Evolutionary conservation across 2,888 invertebrate species (phyloP).

Genomic region (Campopleginae sp.): DNA sequence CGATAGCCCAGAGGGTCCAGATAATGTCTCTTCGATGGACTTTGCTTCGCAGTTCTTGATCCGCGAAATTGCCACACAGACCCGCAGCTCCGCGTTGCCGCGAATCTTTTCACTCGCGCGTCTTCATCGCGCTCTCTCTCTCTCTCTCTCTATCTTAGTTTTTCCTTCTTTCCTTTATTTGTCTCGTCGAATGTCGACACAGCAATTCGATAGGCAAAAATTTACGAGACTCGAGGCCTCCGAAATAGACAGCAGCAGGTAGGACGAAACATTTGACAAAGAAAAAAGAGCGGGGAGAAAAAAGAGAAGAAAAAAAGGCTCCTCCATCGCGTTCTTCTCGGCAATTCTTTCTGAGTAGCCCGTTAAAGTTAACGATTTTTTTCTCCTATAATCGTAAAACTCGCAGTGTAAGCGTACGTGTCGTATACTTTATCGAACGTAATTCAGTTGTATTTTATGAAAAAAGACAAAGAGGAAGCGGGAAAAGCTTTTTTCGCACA

Average conservation of each 20-base stretch:
- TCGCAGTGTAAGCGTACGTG: conserved; percentile 23
- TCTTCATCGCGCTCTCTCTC: not conserved
- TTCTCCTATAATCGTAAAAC: conserved; percentile 62
- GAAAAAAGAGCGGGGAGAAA: not conserved
- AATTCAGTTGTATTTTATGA: not conserved
- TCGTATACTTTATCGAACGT: conserved; percentile 14
- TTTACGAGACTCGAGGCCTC: not conserved
- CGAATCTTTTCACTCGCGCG: not conserved
- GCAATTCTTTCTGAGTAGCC: conserved; percentile 31
- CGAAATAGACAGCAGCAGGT: not conserved
- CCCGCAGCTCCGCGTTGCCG: conserved; percentile 1
- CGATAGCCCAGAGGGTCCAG: conserved; percentile 36
- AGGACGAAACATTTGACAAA: not conserved
- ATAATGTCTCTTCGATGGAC: conserved; percentile 21
- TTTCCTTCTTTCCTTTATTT: not conserved
- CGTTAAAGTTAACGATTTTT: conserved; percentile 58
- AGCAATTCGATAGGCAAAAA: conserved; percentile 30
- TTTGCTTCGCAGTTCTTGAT: conserved; percentile 36
- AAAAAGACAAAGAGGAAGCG: not conserved
- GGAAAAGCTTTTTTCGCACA: conserved; percentile 6
- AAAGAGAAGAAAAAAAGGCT: not conserved
- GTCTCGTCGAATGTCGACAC: conserved; percentile 11
- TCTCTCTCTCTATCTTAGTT: not conserved
- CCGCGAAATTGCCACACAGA: conserved; percentile 51
- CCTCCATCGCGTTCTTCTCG: conserved; percentile 5